Conservation (phyloP, 1,140 invertebrate genomes). For the Pomacea maculata region DNA sequence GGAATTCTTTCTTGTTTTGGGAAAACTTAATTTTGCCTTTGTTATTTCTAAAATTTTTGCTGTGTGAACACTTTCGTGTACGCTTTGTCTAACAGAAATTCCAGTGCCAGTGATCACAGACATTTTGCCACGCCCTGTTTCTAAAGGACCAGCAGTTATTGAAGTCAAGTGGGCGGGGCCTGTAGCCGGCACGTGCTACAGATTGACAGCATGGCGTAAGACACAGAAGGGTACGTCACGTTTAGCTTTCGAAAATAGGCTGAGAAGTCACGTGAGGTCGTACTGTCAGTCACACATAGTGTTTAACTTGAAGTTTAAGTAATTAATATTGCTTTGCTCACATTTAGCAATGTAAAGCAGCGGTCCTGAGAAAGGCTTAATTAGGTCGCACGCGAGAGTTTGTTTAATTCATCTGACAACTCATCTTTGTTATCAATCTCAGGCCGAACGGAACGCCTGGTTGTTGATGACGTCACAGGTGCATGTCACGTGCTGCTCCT, state of each 20-base stretch:
- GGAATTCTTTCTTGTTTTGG: too few relatives aligned
- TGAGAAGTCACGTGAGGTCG: too few relatives aligned
- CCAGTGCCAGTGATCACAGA: constrained; percentile 20
- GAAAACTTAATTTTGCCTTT: too few relatives aligned
- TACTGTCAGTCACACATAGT: too few relatives aligned
- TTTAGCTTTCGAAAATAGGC: too few relatives aligned
- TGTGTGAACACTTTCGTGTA: background rate
- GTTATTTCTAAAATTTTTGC: background rate
- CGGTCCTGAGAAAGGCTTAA: too few relatives aligned
- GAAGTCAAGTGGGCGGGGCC: constrained; percentile 27
- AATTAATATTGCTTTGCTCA: too few relatives aligned
- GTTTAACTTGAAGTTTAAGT: too few relatives aligned
- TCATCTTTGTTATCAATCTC: background rate
- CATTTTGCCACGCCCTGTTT: constrained; percentile 21
- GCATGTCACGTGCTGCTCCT: constrained; percentile 23
- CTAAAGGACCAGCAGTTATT: constrained; percentile 22
- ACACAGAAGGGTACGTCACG: constrained; percentile 7
- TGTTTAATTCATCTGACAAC: too few relatives aligned
- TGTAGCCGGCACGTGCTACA: background rate
- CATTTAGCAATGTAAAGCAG: too few relatives aligned
- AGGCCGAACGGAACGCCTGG: constrained; percentile 9
- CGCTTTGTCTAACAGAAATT: constrained; percentile 9
- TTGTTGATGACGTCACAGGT: constrained; percentile 12
- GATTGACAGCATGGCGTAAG: background rate
- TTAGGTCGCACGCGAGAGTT: too few relatives aligned